phyloP scores from a whole-genome alignment of 2,888 invertebrate genomes.

The Drosophila monieri region DNA sequence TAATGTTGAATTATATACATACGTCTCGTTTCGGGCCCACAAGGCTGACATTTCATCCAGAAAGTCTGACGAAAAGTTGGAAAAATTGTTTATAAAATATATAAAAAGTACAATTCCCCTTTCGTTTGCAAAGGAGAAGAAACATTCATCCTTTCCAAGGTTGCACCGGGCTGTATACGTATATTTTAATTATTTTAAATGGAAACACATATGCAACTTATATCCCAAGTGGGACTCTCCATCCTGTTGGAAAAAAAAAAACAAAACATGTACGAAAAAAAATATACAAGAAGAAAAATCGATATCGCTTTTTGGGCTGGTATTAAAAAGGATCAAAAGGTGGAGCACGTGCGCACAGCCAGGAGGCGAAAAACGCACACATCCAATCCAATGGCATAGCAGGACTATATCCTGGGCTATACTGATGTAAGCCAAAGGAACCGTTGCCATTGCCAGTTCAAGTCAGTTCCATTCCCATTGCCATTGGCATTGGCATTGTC shows the following conservation, averaged over 20 bases:
- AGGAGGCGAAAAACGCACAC: constrained; percentile 37
- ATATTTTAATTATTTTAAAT: constrained; percentile 69
- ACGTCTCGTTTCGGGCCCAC: constrained; percentile 10
- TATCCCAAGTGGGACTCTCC: background rate
- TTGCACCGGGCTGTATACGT: constrained; percentile 3
- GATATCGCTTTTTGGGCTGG: constrained; percentile 57
- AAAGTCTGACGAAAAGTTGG: constrained; percentile 17
- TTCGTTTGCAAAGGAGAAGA: background rate
- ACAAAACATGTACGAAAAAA: constrained; percentile 5
- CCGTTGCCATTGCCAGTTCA: constrained; percentile 36
- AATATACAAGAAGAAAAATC: constrained; percentile 53
- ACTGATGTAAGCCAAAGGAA: constrained; percentile 41
- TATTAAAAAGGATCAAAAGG: constrained; percentile 68
- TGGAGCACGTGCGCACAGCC: constrained; percentile 63
- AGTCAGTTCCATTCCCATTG: constrained; percentile 19
- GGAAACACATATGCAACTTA: constrained; percentile 31
- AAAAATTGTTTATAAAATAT: background rate
- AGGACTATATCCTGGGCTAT: constrained; percentile 27
- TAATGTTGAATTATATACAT: constrained; percentile 49
- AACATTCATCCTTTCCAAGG: background rate
- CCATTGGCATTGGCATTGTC: constrained; percentile 41
- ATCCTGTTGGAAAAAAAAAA: constrained; percentile 1
- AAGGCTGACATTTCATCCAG: constrained; percentile 1
- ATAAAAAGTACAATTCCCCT: background rate
- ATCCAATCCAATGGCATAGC: constrained; percentile 12